Evolutionary conservation across 2,888 invertebrate genomes (phyloP).

Genomic region (Cremastinae sp.): DNA sequence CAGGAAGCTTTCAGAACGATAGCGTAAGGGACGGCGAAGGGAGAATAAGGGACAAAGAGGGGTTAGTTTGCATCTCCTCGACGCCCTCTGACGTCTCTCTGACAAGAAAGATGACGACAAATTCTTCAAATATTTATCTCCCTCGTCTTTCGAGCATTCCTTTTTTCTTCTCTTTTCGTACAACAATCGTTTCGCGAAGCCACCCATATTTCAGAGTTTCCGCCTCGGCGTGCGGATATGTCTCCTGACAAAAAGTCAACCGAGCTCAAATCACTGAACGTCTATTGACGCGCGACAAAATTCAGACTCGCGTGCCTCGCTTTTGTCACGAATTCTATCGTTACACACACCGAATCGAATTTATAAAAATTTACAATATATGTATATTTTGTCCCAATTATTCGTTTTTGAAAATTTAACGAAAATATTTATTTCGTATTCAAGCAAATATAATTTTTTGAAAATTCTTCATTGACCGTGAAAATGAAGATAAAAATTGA

Average conservation of each 20-base stretch:
- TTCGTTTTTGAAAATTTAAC: neutral
- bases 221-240: slow-evolving; percentile 70
- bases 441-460: too few species aligned
- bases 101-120: slow-evolving; percentile 70
- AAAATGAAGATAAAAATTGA: slow-evolving; percentile 6
- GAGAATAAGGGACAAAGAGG: slow-evolving; percentile 1
- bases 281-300: slow-evolving; percentile 80
- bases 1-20: slow-evolving; percentile 66
- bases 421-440: too few species aligned
- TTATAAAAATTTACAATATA: too few species aligned
- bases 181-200: slow-evolving; percentile 36
- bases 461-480: too few species aligned
- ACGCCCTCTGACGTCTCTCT: slow-evolving; percentile 45
- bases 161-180: slow-evolving; percentile 28
- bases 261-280: slow-evolving; percentile 76
- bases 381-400: neutral
- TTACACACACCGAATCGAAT: too few species aligned
- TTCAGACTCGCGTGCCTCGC: slow-evolving; percentile 68
- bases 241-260: slow-evolving; percentile 53
- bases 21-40: slow-evolving; percentile 4
- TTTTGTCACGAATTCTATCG: slow-evolving; percentile 72
- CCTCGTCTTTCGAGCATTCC: slow-evolving; percentile 56
- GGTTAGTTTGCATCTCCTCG: slow-evolving; percentile 55
- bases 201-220: slow-evolving; percentile 66
- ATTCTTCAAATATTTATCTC: slow-evolving; percentile 80